Base-by-base conservation (phyloP, 2,113 vertebrate species). In the Sphyrna mokarran region DNA sequence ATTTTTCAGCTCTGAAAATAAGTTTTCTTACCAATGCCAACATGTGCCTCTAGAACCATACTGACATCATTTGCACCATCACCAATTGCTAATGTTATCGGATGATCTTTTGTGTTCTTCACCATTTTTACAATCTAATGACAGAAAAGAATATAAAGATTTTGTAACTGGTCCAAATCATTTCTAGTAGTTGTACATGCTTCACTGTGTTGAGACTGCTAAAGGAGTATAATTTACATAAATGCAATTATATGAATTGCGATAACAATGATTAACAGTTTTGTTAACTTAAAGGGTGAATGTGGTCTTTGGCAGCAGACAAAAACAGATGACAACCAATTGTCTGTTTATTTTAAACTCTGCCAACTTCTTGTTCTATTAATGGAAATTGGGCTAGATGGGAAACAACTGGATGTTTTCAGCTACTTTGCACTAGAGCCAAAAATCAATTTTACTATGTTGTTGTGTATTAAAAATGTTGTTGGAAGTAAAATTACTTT, bases 61-160 rank as follows among this genome's bases (percentile, higher is more conserved):
- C 99, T 99, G 96, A 99, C 99, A 96, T 99, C 99, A 96, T 99
- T 99, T 63, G 99, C 99, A 72, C 99, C 99, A 95, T 99, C 99
- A 68, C 99, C 99, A 96, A 99, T 97, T 0, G 99, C 98, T 23
- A 99, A 98, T 0, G 99, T 99, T 96, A 99, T 99, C 0, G 99
- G 99, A 87, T 96, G 98, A 63, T 99, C 98, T 97, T 99, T 99
- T 2, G 98, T 98, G 96, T 98, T 99, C 98, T 99, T 99, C 96
- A 99, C 99, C 99, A 99, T 98, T 96, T 98, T 98, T 95, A 99
- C 99, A 18, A 99, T 99, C 99, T 99, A 96, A 95, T 90, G 96
- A 20, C 76, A 90, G 96, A 96, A 95, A 96, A 66, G 11, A 95
- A 95, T 43, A 29, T 14, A 70, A 94, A 48, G 37, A 26, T 1